Evolutionary conservation across 2,888 invertebrate genomes (phyloP), one percentile per base, ranked within the genome.

Genomic region (Phlogophora meticulosa): DNA sequence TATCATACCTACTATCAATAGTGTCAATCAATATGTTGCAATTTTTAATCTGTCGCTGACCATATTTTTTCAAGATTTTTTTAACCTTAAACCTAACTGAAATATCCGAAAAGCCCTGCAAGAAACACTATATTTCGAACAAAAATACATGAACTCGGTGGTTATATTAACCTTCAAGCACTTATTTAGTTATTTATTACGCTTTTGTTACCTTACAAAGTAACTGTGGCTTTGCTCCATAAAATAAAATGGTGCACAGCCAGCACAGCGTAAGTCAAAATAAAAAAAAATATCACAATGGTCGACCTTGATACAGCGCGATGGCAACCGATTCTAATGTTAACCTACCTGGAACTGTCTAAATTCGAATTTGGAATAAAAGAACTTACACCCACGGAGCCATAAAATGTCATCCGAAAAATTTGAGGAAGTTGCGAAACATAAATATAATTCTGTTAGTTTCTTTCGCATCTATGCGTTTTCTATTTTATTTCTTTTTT

Each of bases 291-390:
- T 59, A 13, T 11, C 46, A 70, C 51, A 66, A 83, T 76, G 68
- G 66, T 9, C 42, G 45, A 72, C 78, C 73, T 80, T 80, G 65
- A 74, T 70, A 68, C 48, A 10, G 32, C 46, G 48, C 51, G 49
- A 46, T 68, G 70, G 64, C 67, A 70, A 45, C 65, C 66, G 24
- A 72, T 76, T 69, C 56, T 73, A 63, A 56, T 64, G 55, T 57
- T 65, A 24, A 64, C 66, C 64, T 81, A 78, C 82, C 79, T 77
- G 71, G 83, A 83, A 81, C 60, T 60, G 68, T 71, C 64, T 65
- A 64, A 61, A 56, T 72, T 75, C 28, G 53, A 75, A 76, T 71
- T 72, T 63, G 43, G 72, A 63, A 72, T 67, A 81, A 75, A 70
- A 77, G 59, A 75, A 53, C 63, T 56, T 64, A 76, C 83, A 68